Conservation (phyloP, 2,113 vertebrate genomes). For the Choloepus hoffmanni region DNA sequence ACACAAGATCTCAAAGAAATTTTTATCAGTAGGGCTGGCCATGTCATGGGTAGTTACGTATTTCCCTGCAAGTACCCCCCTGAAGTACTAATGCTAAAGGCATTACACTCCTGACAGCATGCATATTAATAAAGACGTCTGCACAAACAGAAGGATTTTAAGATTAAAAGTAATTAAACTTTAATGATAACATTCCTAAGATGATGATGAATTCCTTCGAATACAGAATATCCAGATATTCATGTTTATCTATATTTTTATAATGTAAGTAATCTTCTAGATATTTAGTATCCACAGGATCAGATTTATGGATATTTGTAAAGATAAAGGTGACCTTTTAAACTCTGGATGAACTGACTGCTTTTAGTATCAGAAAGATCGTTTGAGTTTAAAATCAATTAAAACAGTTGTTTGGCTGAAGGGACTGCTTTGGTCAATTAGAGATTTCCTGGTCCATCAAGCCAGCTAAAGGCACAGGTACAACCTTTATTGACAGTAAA, state of each 20-base stretch:
- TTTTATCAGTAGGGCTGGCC: background rate
- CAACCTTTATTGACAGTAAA: background rate
- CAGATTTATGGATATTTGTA: background rate
- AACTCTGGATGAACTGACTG: background rate
- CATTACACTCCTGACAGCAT: background rate
- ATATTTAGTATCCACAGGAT: background rate
- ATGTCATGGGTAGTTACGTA: accelerated
- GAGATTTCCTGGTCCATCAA: background rate
- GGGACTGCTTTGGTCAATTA: background rate
- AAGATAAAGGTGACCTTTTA: background rate
- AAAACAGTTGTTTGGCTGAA: background rate
- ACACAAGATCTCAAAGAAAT: background rate
- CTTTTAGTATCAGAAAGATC: background rate
- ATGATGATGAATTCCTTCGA: background rate
- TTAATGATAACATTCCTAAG: background rate
- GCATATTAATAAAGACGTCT: background rate
- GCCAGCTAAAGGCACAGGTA: background rate
- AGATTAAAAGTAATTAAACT: background rate
- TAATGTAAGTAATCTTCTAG: background rate
- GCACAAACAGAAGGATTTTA: background rate
- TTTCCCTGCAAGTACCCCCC: background rate
- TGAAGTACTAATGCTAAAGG: background rate
- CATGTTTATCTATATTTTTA: background rate
- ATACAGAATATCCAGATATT: background rate
- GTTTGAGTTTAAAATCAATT: background rate